phyloP scores from a whole-genome alignment of 2,888 invertebrate species.

The Parnassius mnemosyne region DNA sequence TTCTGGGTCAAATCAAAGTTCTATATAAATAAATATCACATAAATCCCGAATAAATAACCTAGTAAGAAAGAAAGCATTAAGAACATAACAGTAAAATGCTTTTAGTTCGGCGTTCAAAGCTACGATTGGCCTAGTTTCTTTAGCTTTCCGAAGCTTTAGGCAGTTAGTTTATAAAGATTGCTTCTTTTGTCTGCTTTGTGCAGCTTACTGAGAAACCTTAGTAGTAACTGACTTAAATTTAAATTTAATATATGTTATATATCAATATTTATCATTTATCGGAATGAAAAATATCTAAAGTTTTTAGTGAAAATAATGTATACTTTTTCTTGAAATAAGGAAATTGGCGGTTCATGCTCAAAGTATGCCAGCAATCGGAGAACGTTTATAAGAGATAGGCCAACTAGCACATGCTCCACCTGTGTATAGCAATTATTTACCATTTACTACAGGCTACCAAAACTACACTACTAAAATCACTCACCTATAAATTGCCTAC shows the following conservation, averaged over 20 bases:
- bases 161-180: not conserved
- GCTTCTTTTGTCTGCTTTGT: slow-evolving; percentile 1
- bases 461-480: no score
- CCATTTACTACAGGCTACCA: no score
- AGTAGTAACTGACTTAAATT: not conserved
- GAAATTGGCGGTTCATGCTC: no score
- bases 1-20: not conserved
- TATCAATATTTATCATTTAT: no score
- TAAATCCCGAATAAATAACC: not conserved
- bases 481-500: no score
- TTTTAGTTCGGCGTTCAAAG: slow-evolving; percentile 15
- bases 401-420: no score
- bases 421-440: no score
- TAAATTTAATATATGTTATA: not conserved
- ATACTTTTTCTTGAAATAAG: no score
- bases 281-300: no score
- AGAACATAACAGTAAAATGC: slow-evolving; percentile 13
- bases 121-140: slow-evolving; percentile 11
- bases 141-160: not conserved
- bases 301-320: no score
- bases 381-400: no score
- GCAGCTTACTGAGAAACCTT: not conserved
- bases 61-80: not conserved
- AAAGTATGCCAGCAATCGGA: no score
- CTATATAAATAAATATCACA: not conserved